A percentile compares a stretch with the other conserved stretches of the same genome.
These are phyloP conservation scores for Acanthurus leucopareius DNA, from an alignment of 2,797 vertebrate genomes.

Conservation along the genomic window DNA sequence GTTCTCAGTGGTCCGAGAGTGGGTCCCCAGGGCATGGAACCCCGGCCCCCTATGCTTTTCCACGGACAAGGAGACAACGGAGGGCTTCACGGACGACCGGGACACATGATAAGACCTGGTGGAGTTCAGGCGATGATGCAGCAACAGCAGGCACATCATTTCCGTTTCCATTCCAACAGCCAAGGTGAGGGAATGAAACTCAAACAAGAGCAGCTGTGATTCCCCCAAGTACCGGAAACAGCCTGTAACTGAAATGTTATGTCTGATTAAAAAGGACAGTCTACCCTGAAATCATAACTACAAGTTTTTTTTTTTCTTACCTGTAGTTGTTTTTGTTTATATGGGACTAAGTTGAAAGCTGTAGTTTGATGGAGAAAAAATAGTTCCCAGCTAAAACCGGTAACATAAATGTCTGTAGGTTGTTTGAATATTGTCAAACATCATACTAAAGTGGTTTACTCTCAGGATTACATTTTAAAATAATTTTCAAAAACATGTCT, in stretches of 20 bases:
- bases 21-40: conserved; percentile 84
- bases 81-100: conserved; percentile 79
- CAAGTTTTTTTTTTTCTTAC: too few relatives aligned
- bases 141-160: conserved; percentile 83
- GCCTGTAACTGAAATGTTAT: conserved; percentile 53
- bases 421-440: not conserved
- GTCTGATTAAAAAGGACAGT: conserved; percentile 41
- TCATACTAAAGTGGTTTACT: not conserved
- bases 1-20: conserved; percentile 75
- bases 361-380: too few relatives aligned
- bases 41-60: conserved; percentile 87
- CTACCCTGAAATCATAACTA: too few relatives aligned
- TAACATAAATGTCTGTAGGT: too few relatives aligned
- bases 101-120: conserved; percentile 81
- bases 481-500: not conserved
- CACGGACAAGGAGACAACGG: conserved; percentile 87
- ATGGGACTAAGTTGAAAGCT: too few relatives aligned
- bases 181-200: conserved; percentile 86
- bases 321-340: too few relatives aligned
- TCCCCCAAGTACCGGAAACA: conserved; percentile 23
- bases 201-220: conserved; percentile 26
- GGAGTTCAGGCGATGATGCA: conserved; percentile 88
- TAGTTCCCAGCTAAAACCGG: too few relatives aligned
- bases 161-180: conserved; percentile 86
- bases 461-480: conserved; percentile 12